A percentile compares a stretch with the other conserved stretches of the same genome.
Conservation (phyloP, 2,113 vertebrate species). For the Calypte anna region DNA sequence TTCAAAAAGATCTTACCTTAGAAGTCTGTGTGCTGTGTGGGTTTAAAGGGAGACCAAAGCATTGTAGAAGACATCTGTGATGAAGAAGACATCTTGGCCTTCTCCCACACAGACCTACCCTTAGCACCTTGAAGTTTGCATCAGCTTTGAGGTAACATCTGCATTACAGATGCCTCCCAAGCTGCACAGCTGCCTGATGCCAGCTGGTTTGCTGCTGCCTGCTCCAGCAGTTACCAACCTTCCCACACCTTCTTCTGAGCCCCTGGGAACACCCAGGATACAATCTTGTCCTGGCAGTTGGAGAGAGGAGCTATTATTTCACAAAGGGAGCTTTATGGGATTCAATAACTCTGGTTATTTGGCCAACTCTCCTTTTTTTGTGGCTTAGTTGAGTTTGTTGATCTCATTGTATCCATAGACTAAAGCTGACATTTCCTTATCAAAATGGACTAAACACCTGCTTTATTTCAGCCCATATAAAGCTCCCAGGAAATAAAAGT, state of each 20-base stretch:
- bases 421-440: constrained; percentile 34
- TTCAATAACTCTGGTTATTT: background rate
- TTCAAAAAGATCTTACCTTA: background rate
- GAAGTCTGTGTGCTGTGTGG: background rate
- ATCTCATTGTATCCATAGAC: background rate
- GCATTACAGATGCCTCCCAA: background rate
- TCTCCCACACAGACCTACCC: background rate
- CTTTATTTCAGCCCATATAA: background rate
- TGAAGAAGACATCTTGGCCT: background rate
- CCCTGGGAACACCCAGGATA: background rate
- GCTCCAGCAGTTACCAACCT: background rate
- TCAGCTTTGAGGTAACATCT: background rate
- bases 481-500: background rate
- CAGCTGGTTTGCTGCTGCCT: background rate
- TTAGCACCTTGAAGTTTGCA: background rate
- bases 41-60: background rate
- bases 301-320: background rate
- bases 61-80: background rate
- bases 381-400: background rate
- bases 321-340: background rate
- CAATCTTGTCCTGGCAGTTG: background rate
- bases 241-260: background rate
- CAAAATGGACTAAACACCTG: constrained; percentile 29
- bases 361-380: background rate
- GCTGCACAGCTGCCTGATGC: background rate